Evolutionary conservation across 2,113 vertebrate genomes (phyloP).

Genomic region (Meriones unguiculatus): DNA sequence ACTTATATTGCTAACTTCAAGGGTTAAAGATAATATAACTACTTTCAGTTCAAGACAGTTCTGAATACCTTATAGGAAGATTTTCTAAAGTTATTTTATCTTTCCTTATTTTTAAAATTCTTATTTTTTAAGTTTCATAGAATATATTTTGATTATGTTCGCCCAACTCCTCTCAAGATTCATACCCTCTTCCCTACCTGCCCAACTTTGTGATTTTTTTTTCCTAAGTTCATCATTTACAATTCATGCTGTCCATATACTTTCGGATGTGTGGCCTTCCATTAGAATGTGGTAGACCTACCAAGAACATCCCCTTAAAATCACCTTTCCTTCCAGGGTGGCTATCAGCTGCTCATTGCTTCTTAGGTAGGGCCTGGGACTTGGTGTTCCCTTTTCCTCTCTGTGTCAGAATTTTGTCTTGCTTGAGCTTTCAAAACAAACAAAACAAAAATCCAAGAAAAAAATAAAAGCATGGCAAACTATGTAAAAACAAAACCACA

Average conservation of each 20-base stretch:
- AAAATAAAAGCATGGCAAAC: not conserved
- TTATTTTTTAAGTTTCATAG: not conserved
- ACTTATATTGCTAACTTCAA: not conserved
- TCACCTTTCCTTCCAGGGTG: not conserved
- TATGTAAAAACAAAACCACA: not conserved
- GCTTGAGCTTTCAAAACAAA: not conserved
- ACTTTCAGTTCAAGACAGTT: not conserved
- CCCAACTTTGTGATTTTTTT: not conserved
- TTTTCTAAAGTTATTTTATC: not conserved
- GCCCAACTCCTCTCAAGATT: not conserved
- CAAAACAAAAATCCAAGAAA: too few relatives aligned
- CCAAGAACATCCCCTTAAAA: not conserved
- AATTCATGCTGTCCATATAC: not conserved
- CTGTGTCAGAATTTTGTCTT: not conserved
- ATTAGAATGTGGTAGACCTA: not conserved
- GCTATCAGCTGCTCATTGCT: not conserved
- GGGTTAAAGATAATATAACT: not conserved
- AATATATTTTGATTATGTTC: not conserved
- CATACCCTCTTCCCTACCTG: not conserved
- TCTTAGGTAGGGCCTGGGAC: too few relatives aligned
- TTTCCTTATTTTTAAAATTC: not conserved
- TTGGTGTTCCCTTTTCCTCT: not conserved
- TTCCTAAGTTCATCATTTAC: not conserved
- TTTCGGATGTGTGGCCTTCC: not conserved
- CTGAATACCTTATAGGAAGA: not conserved